Base-by-base conservation (phyloP, 2,113 vertebrate species). In the Malurus alboscapulatus region DNA sequence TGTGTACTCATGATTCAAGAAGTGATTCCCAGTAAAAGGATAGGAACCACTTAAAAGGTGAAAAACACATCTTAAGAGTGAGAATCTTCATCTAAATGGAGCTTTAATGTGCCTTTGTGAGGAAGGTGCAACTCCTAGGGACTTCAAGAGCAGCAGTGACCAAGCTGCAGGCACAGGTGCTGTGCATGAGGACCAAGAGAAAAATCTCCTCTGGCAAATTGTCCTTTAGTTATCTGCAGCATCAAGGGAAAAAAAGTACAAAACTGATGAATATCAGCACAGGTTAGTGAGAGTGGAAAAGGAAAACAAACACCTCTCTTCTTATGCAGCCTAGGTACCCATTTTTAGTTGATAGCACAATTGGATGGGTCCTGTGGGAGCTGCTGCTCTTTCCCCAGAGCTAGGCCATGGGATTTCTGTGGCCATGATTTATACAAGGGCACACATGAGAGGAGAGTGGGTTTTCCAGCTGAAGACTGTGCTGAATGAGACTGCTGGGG, bases 341-440 rank as follows among this genome's bases (percentile, higher is more conserved):
- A 17, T 59, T 22, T 45, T 54, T 17, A 40, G 14, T 30, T 51
- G 63, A 22, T 25, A 36, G 58, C 45, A 72, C 13, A 44, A 25
- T 1, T 34, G 59, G 45, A 61, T 36, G 29, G 54, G 13, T 89
- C 74, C 51, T 55, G 25, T 22, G 36, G 50, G 57, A 91, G 45
- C 30, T 1, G 4, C 42, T 42, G 29, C 32, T 86, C 69, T 8
- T 19, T 59, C 38, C 15, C 40, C 48, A 26, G 72, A 53, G 48
- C 30, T 38, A 40, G 67, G 21, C 40, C 18, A 17, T 17, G 25
- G 48, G 42, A 83, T 65, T 27, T 55, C 51, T 22, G 40, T 34
- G 50, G 48, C 59, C 58, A n/a, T 59, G 40, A 32, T 30, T 18
- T 0, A 0, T 6, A 12, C 1, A 4, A 4, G 19, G 14, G 61